These are phyloP conservation scores for Bovichtus diacanthus DNA, from an alignment of 2,797 vertebrate genomes.

Conservation along the genomic window DNA sequence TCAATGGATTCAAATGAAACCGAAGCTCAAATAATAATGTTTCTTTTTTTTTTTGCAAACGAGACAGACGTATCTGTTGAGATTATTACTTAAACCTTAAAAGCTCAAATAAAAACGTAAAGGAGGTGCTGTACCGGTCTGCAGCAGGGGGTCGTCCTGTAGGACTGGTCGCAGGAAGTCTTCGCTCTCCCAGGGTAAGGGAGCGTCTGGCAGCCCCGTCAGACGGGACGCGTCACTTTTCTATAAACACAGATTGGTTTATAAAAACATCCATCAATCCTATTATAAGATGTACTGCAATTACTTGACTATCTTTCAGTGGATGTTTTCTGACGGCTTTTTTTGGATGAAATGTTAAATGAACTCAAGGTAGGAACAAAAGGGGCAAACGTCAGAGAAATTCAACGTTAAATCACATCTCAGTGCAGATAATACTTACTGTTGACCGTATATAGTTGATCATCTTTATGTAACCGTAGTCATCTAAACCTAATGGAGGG, in stretches of 20 bases:
- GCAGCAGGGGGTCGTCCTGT: slow-evolving; percentile 92
- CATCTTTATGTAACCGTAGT: slow-evolving; percentile 95
- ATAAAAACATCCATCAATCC: not conserved
- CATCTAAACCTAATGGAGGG: slow-evolving; percentile 88
- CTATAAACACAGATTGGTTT: slow-evolving; percentile 71
- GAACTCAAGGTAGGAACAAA: not conserved
- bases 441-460: slow-evolving; percentile 93
- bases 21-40: not conserved
- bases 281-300: not conserved
- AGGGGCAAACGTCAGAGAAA: not conserved
- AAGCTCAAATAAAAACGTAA: not conserved
- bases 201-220: slow-evolving; percentile 68
- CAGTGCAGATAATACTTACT: slow-evolving; percentile 81
- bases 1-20: not conserved
- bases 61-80: too few relatives aligned
- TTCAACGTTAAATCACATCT: not conserved
- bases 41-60: too few relatives aligned
- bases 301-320: not conserved
- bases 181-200: slow-evolving; percentile 92
- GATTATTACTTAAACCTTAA: not conserved
- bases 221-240: slow-evolving; percentile 87
- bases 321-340: not conserved
- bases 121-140: slow-evolving; percentile 86
- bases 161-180: slow-evolving; percentile 90
- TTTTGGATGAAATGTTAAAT: not conserved